Conservation (phyloP, 1,140 invertebrate species). For the Drosophila yakuba region DNA sequence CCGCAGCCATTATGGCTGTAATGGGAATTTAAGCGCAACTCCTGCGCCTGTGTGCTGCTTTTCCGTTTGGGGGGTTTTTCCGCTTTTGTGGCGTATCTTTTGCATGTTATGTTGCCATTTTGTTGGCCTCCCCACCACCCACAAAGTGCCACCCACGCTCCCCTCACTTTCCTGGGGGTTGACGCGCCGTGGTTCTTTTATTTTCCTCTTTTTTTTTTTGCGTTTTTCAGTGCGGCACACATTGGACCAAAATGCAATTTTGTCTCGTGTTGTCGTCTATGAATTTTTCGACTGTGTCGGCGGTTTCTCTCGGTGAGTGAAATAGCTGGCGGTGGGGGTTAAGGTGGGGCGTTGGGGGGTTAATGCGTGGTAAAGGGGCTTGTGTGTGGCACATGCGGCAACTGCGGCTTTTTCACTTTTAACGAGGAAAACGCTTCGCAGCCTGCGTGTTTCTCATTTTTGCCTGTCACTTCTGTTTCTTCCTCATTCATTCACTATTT, state of each 20-base stretch:
- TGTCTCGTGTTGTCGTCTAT: conserved; percentile 80
- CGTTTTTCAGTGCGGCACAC: conserved; percentile 55
- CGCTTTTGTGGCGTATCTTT: conserved; percentile 81
- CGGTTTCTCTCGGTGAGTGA: conserved; percentile 37
- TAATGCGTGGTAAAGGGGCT: background rate
- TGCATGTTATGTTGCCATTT: conserved; percentile 76
- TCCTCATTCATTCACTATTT: conserved; percentile 1
- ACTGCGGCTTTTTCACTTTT: conserved; percentile 82
- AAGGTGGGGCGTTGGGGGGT: conserved; percentile 3
- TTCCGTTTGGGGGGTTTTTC: conserved; percentile 57
- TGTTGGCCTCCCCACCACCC: conserved; percentile 36
- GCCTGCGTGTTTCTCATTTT: conserved; percentile 69
- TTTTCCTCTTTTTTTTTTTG: conserved; percentile 8
- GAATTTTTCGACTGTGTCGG: conserved; percentile 72
- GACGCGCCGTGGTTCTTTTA: conserved; percentile 43
- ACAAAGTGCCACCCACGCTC: conserved; percentile 8
- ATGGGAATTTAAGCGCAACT: conserved; percentile 81
- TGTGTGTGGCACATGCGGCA: conserved; percentile 65
- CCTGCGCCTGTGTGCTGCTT: conserved; percentile 61
- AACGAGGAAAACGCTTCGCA: conserved; percentile 62
- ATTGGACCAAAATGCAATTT: conserved; percentile 76
- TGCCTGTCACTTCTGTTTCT: conserved; percentile 53
- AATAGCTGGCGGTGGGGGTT: background rate
- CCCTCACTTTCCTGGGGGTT: conserved; percentile 35
- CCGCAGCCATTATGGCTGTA: conserved; percentile 80